A percentile compares a stretch with the other conserved stretches of the same genome.
Evolutionary conservation across 2,113 vertebrate species (phyloP).

Genomic region (Aepyceros melampus): DNA sequence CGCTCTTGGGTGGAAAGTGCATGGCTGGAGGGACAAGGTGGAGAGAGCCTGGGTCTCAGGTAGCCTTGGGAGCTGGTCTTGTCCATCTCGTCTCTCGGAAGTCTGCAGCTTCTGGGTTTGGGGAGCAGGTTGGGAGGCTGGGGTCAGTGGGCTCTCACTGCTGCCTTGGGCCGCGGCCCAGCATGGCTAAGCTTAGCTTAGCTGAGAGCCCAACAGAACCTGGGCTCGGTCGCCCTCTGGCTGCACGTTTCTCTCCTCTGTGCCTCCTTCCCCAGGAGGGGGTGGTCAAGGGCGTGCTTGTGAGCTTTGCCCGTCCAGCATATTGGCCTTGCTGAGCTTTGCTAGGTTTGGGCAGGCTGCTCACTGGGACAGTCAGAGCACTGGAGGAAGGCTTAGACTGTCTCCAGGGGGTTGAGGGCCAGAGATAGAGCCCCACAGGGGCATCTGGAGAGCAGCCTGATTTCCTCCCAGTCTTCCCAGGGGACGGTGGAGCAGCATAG

Average conservation of each 20-base stretch:
- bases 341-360: background rate
- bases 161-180: background rate
- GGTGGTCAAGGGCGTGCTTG: background rate
- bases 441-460: background rate
- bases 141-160: background rate
- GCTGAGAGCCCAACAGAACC: background rate
- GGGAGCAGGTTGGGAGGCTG: background rate
- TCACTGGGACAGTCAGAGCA: background rate
- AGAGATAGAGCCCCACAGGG: background rate
- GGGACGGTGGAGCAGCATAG: background rate
- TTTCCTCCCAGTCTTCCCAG: background rate
- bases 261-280: background rate
- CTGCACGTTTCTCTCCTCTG: conserved; percentile 13
- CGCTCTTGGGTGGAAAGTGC: background rate
- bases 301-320: background rate
- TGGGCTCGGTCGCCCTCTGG: background rate
- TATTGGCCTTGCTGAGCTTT: background rate
- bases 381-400: background rate
- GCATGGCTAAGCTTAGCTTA: background rate
- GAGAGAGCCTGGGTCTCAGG: background rate
- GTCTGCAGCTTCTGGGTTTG: background rate
- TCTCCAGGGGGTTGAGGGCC: background rate
- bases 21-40: background rate
- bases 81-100: background rate
- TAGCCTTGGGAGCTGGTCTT: background rate